Percentiles rank a stretch among this genome's conserved stretches.
Conservation (phyloP, 2,888 invertebrate genomes). For the Rambutsinella grinnellia region DNA sequence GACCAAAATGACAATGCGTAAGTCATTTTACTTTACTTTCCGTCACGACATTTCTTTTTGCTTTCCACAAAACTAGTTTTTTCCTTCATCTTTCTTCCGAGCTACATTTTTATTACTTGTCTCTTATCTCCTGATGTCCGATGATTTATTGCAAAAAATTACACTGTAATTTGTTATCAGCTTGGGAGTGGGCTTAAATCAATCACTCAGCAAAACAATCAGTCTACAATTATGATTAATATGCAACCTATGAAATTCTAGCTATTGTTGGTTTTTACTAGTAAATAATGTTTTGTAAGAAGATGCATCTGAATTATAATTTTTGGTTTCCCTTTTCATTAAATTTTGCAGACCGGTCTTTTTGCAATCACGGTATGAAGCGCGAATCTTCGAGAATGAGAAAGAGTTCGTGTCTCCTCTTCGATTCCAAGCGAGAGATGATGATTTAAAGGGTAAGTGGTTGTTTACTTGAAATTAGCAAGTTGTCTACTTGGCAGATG, state of each 20-base stretch:
- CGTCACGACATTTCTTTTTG: background rate
- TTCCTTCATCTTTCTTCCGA: background rate
- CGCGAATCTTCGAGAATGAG: conserved; percentile 86
- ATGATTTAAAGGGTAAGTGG: conserved; percentile 82
- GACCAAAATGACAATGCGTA: conserved; percentile 70
- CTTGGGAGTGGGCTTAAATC: conserved; percentile 43
- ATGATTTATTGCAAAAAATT: conserved; percentile 39
- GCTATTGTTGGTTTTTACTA: background rate
- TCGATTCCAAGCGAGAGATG: conserved; percentile 84
- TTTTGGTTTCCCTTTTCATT: conserved; percentile 33
- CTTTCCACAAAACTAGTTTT: conserved; percentile 5
- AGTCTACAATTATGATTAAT: too few relatives aligned
- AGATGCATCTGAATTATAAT: conserved; percentile 1
- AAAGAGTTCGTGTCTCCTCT: conserved; percentile 81
- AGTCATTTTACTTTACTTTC: conserved; percentile 13
- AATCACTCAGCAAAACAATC: conserved; percentile 16
- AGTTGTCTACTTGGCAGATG: background rate
- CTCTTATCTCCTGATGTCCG: conserved; percentile 19
- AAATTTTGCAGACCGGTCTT: conserved; percentile 77
- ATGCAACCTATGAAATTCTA: too few relatives aligned
- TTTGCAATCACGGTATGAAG: conserved; percentile 84
- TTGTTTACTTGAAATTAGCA: too few relatives aligned
- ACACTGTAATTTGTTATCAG: conserved; percentile 29
- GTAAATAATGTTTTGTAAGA: background rate
- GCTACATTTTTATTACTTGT: conserved; percentile 16